These are phyloP conservation scores for Ethmia dodecea DNA, from an alignment of 2,888 invertebrate species.

Conservation along the genomic window DNA sequence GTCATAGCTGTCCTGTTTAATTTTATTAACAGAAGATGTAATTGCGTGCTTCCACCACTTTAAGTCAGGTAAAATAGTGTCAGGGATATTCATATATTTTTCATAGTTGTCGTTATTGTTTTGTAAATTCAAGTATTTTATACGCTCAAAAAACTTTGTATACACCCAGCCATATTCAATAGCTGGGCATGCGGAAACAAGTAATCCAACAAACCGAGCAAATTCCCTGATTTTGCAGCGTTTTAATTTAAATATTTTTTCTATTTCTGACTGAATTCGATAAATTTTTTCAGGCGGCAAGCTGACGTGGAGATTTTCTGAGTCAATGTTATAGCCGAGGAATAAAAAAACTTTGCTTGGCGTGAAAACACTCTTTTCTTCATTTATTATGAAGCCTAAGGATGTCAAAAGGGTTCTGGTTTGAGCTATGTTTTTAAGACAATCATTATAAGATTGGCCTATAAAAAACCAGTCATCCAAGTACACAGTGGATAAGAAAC, in stretches of 20 bases:
- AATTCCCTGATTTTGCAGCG: conserved; percentile 1
- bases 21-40: neutral
- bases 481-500: conserved; percentile 7
- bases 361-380: too few relatives aligned
- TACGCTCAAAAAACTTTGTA: conserved; percentile 5
- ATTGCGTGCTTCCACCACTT: neutral
- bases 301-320: neutral
- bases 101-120: neutral
- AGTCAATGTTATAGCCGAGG: neutral
- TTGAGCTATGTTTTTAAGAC: neutral
- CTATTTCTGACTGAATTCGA: neutral
- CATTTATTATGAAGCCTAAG: neutral
- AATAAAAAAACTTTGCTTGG: neutral
- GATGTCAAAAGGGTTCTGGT: neutral
- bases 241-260: neutral
- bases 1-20: neutral
- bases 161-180: conserved; percentile 6
- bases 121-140: conserved; percentile 1
- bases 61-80: neutral
- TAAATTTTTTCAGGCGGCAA: neutral
- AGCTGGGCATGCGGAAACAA: conserved; percentile 2
- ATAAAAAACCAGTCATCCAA: too few relatives aligned
- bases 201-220: conserved; percentile 5
- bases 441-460: too few relatives aligned
- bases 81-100: neutral